Evolutionary conservation across 1,140 invertebrate species (phyloP), one percentile per base, ranked within the genome.

Genomic region (Scaptomyza montana): DNA sequence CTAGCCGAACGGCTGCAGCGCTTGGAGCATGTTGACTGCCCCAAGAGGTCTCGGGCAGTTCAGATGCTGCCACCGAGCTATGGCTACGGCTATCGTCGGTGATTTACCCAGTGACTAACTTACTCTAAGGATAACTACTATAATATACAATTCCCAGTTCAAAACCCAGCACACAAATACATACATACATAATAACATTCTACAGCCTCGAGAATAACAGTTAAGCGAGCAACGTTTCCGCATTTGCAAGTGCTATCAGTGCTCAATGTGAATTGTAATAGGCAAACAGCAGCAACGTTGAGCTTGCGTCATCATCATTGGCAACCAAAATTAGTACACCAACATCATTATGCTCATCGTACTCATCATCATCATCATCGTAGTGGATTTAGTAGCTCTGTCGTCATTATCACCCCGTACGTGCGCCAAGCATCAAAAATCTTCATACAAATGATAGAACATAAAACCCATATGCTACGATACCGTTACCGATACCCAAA

Each of bases 1-100:
- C 77, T 89, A 67, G 70, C 80, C 66, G 84, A 89, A 33, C 84
- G 84, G 21, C 49, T 89, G 70, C 84, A 89, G 46, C 77, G 84
- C 33, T 61, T 89, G 46, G 80, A 85, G 74, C 79, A 74, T 33
- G 51, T 76, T 7, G 79, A 87, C 5, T 87, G 82, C 68, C 80
- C 61, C 50, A 89, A 79, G 41, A 43, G 76, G 36, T 4, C 12
- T n/a, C 76, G 82, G 16, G 13, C 30, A 36, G n/a, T 62, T 9
- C 60, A 28, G 7, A 56, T 51, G 39, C 13, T 57, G 36, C 60
- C 78, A 45, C 25, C 64, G 19, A 57, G 74, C 4, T 55, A 49
- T 16, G 50, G 50, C 56, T 61, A 68, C 13, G 53, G 53, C 54
- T 74, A 74, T 5, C 54, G 67, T 55, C 45, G 53, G 41, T 75